Evolutionary conservation across 2,888 invertebrate species (phyloP).

Genomic region (Caenorhabditis panamensis): DNA sequence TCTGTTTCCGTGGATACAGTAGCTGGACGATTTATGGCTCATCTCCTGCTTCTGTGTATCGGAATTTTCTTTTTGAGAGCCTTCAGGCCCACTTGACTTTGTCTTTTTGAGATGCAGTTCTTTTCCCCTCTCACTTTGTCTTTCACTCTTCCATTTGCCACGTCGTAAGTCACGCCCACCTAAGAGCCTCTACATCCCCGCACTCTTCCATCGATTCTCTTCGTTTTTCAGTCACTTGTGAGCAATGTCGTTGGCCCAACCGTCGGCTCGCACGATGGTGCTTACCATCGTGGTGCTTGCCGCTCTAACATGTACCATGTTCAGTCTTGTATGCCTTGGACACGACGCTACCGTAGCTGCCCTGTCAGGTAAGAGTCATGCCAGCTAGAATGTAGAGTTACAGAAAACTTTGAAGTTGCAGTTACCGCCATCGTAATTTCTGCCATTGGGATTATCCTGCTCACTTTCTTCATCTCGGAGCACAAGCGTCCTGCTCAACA

Average conservation of each 20-base stretch:
- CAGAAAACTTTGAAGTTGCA: constrained; percentile 25
- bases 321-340: constrained; percentile 30
- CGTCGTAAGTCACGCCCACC: constrained; percentile 23
- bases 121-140: constrained; percentile 11
- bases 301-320: constrained; percentile 19
- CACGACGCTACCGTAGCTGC: constrained; percentile 25
- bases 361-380: constrained; percentile 13
- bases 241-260: constrained; percentile 22
- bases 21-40: constrained; percentile 40
- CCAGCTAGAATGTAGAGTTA: not conserved
- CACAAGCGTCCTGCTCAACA: not conserved
- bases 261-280: constrained; percentile 15
- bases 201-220: constrained; percentile 10
- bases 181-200: constrained; percentile 5
- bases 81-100: not conserved
- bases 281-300: constrained; percentile 23
- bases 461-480: constrained; percentile 32
- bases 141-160: constrained; percentile 29
- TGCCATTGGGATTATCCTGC: constrained; percentile 28
- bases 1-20: constrained; percentile 50
- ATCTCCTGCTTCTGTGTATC: constrained; percentile 12
- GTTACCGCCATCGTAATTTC: constrained; percentile 32
- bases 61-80: not conserved
- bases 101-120: not conserved
- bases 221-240: not conserved